phyloP scores from a whole-genome alignment of 1,140 invertebrate genomes.

The Liolophura sinensis region DNA sequence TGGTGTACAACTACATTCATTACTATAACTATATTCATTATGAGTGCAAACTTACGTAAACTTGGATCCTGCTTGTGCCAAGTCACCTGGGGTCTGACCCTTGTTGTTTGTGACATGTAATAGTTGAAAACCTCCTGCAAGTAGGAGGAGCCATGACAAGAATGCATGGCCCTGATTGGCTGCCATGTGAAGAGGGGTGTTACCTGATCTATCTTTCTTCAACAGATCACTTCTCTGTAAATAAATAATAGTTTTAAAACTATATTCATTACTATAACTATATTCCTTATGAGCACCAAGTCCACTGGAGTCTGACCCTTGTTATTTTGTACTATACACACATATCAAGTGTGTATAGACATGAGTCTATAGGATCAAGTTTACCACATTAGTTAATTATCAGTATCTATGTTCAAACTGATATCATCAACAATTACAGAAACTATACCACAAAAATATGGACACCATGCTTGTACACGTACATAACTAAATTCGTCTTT shows the following conservation, averaged over 20 bases:
- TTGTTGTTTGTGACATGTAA: slow-evolving; percentile 36
- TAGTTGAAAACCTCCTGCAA: slow-evolving; percentile 19
- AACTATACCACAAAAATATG: not conserved
- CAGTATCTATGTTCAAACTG: not conserved
- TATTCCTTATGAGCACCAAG: not conserved
- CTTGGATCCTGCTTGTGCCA: slow-evolving; percentile 31
- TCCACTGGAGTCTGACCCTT: not conserved
- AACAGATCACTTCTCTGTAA: slow-evolving; percentile 37
- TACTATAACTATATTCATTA: not conserved
- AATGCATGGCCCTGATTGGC: slow-evolving; percentile 38
- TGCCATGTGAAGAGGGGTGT: slow-evolving; percentile 44
- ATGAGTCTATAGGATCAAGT: too few species aligned
- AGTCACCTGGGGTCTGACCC: slow-evolving; percentile 39
- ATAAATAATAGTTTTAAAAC: slow-evolving; percentile 8
- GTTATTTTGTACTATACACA: not conserved
- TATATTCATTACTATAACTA: too few species aligned
- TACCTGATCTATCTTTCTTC: slow-evolving; percentile 35
- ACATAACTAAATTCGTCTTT: too few species aligned
- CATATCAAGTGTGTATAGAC: too few species aligned
- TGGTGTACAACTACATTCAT: not conserved
- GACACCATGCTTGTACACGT: too few species aligned
- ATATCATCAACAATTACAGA: not conserved
- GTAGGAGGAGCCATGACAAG: slow-evolving; percentile 41
- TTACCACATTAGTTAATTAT: not conserved
- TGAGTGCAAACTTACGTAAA: slow-evolving; percentile 29